These are phyloP conservation scores for Sanderia malayensis DNA, from an alignment of 30 jellyfish, hydroid and myxozoan genomes.

Conservation along the genomic window DNA sequence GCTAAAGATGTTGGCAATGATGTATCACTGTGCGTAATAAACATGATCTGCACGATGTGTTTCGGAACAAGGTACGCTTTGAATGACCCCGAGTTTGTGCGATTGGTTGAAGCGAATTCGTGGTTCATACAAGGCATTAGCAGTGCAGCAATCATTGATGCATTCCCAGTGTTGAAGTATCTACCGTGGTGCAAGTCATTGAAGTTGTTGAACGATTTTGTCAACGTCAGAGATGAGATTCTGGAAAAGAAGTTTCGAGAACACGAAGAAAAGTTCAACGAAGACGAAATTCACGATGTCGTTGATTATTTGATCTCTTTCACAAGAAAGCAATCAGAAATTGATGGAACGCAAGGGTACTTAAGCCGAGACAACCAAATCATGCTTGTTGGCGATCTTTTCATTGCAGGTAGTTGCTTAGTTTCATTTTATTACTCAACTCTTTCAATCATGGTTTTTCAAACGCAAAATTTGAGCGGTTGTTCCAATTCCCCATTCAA, in stretches of 20 bases:
- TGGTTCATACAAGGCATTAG: conserved; percentile 31
- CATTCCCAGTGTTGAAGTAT: conserved; percentile 30
- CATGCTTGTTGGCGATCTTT: conserved; percentile 38
- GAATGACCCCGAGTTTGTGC: conserved; percentile 32
- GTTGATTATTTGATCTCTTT: conserved; percentile 21
- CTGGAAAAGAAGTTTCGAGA: conserved; percentile 32
- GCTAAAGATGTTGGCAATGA: conserved; percentile 25
- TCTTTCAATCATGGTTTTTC: too few relatives aligned
- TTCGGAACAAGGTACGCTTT: conserved; percentile 43
- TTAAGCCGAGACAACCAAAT: conserved; percentile 31
- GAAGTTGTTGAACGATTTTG: conserved; percentile 21
- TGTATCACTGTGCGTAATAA: conserved; percentile 32
- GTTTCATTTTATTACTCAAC: too few relatives aligned
- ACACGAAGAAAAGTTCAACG: conserved; percentile 25
- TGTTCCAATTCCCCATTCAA: too few relatives aligned
- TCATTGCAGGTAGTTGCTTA: conserved; percentile 42
- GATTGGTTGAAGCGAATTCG: conserved; percentile 22
- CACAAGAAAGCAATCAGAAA: neutral
- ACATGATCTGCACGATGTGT: conserved; percentile 39
- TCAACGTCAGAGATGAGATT: conserved; percentile 34
- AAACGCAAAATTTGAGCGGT: too few relatives aligned
- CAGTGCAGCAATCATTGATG: conserved; percentile 27
- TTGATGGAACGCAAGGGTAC: neutral
- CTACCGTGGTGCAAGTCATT: conserved; percentile 30
- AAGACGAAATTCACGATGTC: conserved; percentile 28